Evolutionary conservation across 2,888 invertebrate genomes (phyloP).

Genomic region (Drosophila mettleri): DNA sequence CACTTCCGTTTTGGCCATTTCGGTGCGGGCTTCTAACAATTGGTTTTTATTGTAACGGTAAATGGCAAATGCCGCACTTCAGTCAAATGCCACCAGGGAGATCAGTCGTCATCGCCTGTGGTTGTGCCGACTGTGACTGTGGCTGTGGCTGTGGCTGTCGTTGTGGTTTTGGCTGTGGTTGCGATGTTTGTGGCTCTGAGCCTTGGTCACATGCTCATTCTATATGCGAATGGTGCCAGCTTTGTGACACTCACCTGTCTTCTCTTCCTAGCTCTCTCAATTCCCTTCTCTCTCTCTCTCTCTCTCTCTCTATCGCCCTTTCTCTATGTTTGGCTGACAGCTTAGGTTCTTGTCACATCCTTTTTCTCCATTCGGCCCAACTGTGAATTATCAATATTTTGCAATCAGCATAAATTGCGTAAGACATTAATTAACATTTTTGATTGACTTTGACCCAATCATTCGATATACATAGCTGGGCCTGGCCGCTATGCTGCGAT

Average conservation of each 20-base stretch:
- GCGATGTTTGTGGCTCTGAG: slow-evolving; percentile 32
- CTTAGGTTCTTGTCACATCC: neutral
- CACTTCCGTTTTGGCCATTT: slow-evolving; percentile 9
- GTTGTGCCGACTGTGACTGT: slow-evolving; percentile 1
- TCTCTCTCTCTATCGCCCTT: neutral
- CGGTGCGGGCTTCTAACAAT: slow-evolving; percentile 6
- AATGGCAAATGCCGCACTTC: slow-evolving; percentile 19
- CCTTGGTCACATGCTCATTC: slow-evolving; percentile 37
- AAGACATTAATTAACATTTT: slow-evolving; percentile 27
- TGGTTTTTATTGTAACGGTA: slow-evolving; percentile 17
- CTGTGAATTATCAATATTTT: slow-evolving; percentile 5
- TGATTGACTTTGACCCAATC: slow-evolving; percentile 26
- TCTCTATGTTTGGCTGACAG: neutral
- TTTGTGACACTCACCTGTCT: slow-evolving; percentile 23
- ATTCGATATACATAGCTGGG: slow-evolving; percentile 9
- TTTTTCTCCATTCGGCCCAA: too few species aligned
- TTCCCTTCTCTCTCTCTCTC: neutral
- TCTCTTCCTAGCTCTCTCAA: too few species aligned
- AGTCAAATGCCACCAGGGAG: slow-evolving; percentile 41
- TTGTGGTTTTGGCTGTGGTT: slow-evolving; percentile 29
- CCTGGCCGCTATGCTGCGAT: neutral
- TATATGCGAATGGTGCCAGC: slow-evolving; percentile 9
- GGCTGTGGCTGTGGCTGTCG: slow-evolving; percentile 5
- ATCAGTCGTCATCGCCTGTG: slow-evolving; percentile 26
- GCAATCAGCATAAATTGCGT: slow-evolving; percentile 15